phyloP scores from a whole-genome alignment of 2,888 invertebrate species.

The Atherix ibis region DNA sequence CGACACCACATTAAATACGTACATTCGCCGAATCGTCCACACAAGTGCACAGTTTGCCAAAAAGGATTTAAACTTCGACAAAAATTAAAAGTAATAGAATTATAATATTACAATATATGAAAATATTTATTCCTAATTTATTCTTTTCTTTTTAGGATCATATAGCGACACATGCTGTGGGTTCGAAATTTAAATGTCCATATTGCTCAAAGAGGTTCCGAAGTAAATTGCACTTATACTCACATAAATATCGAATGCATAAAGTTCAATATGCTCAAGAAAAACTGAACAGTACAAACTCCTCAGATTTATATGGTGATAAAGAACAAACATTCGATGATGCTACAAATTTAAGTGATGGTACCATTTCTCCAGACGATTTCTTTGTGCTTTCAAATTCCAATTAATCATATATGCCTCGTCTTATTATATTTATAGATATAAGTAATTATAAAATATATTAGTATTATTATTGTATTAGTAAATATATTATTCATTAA shows the following conservation, averaged over 20 bases:
- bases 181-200: constrained; percentile 7
- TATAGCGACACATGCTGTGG: constrained; percentile 9
- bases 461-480: too few relatives aligned
- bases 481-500: too few relatives aligned
- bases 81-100: constrained; percentile 8
- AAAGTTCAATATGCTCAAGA: constrained; percentile 9
- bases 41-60: constrained; percentile 7
- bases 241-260: constrained; percentile 11
- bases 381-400: too few relatives aligned
- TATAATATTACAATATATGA: not conserved
- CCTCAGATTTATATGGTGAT: too few relatives aligned
- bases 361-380: too few relatives aligned
- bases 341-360: too few relatives aligned
- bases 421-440: too few relatives aligned
- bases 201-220: constrained; percentile 9
- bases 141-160: constrained; percentile 8
- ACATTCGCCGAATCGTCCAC: constrained; percentile 9
- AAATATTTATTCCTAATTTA: not conserved
- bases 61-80: constrained; percentile 11
- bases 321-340: too few relatives aligned
- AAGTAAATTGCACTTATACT: constrained; percentile 9
- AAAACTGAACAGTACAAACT: too few relatives aligned
- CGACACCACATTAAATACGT: constrained; percentile 11
- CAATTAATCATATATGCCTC: too few relatives aligned
- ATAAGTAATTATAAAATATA: too few relatives aligned